These are phyloP conservation scores for Pollimyrus isidori DNA, from an alignment of 2,113 vertebrate species.

Conservation along the genomic window DNA sequence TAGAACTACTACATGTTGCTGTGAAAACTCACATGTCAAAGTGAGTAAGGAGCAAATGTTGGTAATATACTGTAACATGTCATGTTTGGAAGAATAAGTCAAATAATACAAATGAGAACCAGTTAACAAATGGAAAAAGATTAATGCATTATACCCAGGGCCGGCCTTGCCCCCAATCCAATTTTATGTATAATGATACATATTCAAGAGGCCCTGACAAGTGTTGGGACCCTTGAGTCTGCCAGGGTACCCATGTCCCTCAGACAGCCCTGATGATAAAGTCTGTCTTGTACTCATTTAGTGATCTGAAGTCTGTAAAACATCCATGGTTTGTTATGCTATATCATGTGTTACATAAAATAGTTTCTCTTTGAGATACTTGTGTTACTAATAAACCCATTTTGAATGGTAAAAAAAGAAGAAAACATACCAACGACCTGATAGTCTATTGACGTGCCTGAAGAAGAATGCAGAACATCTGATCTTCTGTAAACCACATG, in stretches of 20 bases:
- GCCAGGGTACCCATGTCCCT: neutral
- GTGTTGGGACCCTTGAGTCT: neutral
- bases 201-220: neutral
- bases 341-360: neutral
- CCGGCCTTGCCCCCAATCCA: neutral
- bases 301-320: neutral
- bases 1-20: neutral
- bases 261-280: neutral
- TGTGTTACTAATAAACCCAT: neutral
- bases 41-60: neutral
- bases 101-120: neutral
- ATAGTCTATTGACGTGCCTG: slow-evolving; percentile 58
- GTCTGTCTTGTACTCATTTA: neutral
- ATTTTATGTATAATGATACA: neutral
- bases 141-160: neutral
- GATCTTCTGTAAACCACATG: slow-evolving; percentile 90
- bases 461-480: slow-evolving; percentile 50
- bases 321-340: neutral
- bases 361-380: neutral
- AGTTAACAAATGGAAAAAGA: neutral
- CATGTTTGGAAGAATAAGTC: neutral
- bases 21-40: neutral
- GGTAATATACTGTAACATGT: neutral
- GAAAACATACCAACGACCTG: slow-evolving; percentile 48
- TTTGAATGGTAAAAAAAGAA: neutral